Evolutionary conservation across 1,140 invertebrate species (phyloP).

Genomic region (Polypedilum vanderplanki): DNA sequence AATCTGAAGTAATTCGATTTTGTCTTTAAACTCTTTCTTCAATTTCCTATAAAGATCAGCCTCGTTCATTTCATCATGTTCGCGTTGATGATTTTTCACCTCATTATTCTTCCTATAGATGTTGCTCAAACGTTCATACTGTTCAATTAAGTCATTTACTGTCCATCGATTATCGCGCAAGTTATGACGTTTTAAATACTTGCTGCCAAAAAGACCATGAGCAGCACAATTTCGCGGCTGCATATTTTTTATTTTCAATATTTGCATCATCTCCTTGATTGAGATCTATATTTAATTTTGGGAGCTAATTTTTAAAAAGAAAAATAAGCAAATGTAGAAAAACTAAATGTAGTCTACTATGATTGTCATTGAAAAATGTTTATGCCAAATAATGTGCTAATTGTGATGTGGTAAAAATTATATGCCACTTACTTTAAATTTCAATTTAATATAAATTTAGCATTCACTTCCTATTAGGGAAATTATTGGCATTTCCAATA

Average conservation of each 20-base stretch:
- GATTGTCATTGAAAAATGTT: no score
- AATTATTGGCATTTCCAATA: no score
- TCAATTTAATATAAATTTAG: no score
- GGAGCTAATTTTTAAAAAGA: no score
- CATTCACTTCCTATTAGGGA: no score
- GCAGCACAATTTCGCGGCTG: slow-evolving; percentile 29
- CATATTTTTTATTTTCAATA: neutral
- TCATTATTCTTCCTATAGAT: slow-evolving; percentile 34
- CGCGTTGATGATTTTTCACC: neutral
- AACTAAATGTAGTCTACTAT: no score
- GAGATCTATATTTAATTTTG: no score
- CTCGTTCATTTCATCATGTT: neutral
- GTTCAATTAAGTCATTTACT: slow-evolving; percentile 37
- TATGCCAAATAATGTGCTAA: no score
- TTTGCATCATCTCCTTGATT: neutral
- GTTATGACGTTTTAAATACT: slow-evolving; percentile 38
- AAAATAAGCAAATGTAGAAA: no score
- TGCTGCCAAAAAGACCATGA: slow-evolving; percentile 40
- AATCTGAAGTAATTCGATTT: slow-evolving; percentile 38
- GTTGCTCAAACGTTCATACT: slow-evolving; percentile 38
- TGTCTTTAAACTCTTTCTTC: slow-evolving; percentile 39
- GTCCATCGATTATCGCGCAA: slow-evolving; percentile 40
- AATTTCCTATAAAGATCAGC: slow-evolving; percentile 29
- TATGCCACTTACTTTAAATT: no score
- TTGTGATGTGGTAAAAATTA: no score